A percentile compares a stretch with the other conserved stretches of the same genome.
phyloP scores from a whole-genome alignment of 2,113 vertebrate species.

The Stomatorhinus ivindoensis region DNA sequence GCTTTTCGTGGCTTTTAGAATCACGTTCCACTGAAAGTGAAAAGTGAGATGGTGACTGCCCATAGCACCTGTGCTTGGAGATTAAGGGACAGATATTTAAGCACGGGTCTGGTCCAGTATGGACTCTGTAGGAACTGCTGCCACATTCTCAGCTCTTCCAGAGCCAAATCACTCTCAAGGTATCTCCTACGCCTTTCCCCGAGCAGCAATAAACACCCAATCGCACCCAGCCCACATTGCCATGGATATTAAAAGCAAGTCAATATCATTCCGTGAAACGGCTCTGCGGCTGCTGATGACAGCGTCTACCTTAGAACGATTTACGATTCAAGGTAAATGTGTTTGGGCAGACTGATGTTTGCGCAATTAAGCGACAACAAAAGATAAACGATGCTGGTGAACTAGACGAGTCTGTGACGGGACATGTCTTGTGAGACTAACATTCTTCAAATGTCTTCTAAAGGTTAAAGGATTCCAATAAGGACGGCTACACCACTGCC shows the following conservation, averaged over 20 bases:
- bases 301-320: neutral
- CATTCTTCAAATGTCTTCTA: conserved; percentile 35
- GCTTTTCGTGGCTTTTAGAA: neutral
- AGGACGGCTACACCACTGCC: conserved; percentile 28
- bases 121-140: neutral
- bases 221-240: neutral
- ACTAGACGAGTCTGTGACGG: conserved; percentile 25
- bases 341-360: neutral
- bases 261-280: neutral
- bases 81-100: neutral
- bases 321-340: neutral
- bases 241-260: neutral
- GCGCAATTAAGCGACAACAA: conserved; percentile 17
- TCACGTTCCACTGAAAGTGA: neutral
- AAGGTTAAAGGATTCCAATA: conserved; percentile 37
- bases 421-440: conserved; percentile 26
- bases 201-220: neutral
- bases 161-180: neutral
- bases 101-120: neutral
- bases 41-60: neutral
- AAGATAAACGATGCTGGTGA: conserved; percentile 29
- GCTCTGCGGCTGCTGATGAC: neutral
- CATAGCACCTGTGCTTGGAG: neutral
- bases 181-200: neutral
- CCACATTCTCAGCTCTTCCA: neutral